Base-by-base conservation (phyloP, 2,888 invertebrate species). In the Aradus depressus region DNA sequence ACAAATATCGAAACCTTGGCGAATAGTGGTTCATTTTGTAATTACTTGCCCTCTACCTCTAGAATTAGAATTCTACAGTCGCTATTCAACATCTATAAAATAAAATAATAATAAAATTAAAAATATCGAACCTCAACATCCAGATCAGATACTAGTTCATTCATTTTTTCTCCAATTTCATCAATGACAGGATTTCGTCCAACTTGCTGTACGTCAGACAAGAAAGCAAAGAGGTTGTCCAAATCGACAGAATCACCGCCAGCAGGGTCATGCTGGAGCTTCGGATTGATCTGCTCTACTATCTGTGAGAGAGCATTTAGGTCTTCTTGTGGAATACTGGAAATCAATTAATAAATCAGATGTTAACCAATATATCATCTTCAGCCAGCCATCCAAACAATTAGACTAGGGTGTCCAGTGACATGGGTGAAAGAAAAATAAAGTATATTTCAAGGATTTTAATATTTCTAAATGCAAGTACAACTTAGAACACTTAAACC, bases 221-320 rank as follows among this genome's bases (percentile, higher is more conserved):
- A 72, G 70, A 91, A 91, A 52, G 88, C 88, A 70, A 91, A 91
- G 61, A 91, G 70, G 67, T 89, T 89, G 68, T 91, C 91, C 62
- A 91, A 70, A 66, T 90, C 89, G 1, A 90, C 84, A 0, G 85
- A 82, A 63, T 86, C 86, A n/a, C n/a, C n/a, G 4, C 60, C 58
- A 28, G 60, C 62, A 12, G 60, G 59, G 22, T 65, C 65, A n/a
- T n/a, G n/a, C 22, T 65, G 64, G 60, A 80, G 68, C 56, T 77
- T 76, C 0, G 77, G 75, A 63, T 80, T 81, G 41, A 81, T 68
- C 61, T 82, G 80, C 62, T 81, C 81, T 0, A 82, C 80, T 74
- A 83, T 80, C 61, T 81, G 77, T 2, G 80, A 75, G n/a, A 84
- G 66, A 1, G 78, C 79, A 2, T 76, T 78, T 42, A 83, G 77